Evolutionary conservation across 2,888 invertebrate genomes (phyloP).

Genomic region (Pristionchus arcanus): DNA sequence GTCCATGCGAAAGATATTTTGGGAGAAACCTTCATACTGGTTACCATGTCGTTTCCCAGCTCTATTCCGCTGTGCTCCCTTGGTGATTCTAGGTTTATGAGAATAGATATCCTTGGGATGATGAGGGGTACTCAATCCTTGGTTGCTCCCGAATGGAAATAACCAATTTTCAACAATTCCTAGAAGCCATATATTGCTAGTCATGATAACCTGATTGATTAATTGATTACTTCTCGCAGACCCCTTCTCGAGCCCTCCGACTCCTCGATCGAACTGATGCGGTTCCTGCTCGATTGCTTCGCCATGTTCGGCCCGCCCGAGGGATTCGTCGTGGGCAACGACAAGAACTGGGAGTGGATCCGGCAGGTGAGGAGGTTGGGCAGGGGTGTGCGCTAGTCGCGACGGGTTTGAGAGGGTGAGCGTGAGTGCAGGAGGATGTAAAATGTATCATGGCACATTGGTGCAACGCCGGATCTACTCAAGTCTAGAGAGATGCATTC

Average conservation of each 20-base stretch:
- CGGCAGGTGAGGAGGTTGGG: background rate
- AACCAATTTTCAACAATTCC: too few relatives aligned
- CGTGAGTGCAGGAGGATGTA: too few relatives aligned
- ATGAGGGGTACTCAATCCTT: background rate
- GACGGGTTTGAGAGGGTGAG: background rate
- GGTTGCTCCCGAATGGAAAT: too few relatives aligned
- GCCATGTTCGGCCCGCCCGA: constrained; percentile 2
- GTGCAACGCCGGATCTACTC: too few relatives aligned
- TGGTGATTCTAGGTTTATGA: background rate
- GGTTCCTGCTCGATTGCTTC: background rate
- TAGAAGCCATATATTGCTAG: background rate
- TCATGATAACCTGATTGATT: too few relatives aligned
- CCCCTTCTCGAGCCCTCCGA: background rate
- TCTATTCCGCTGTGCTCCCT: background rate
- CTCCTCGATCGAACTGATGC: background rate
- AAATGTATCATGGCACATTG: too few relatives aligned
- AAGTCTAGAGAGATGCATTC: too few relatives aligned
- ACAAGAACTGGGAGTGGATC: background rate
- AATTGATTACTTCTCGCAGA: background rate
- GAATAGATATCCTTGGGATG: background rate
- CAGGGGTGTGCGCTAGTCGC: background rate
- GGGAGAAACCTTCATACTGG: too few relatives aligned
- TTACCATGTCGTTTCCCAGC: too few relatives aligned
- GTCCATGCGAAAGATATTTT: too few relatives aligned
- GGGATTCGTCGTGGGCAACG: background rate